phyloP scores from a whole-genome alignment of 2,888 invertebrate genomes.

The Ptychoptera albimana region DNA sequence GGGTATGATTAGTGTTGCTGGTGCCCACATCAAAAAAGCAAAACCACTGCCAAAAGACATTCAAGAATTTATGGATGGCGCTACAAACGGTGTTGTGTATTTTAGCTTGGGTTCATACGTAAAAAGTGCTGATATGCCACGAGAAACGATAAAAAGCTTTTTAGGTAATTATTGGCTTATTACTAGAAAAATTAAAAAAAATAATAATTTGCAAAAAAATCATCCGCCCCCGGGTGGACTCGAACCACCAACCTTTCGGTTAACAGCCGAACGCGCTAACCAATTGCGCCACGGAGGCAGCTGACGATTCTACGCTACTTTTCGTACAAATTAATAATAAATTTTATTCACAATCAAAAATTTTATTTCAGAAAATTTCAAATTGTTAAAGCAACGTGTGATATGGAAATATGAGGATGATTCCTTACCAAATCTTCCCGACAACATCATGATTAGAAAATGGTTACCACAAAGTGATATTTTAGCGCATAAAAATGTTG shows the following conservation, averaged over 20 bases:
- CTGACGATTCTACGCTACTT: background rate
- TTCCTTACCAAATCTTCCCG: constrained; percentile 24
- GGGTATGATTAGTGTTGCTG: constrained; percentile 25
- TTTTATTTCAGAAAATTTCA: constrained; percentile 23
- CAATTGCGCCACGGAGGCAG: constrained; percentile 6
- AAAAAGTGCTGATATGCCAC: constrained; percentile 29
- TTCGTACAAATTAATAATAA: background rate
- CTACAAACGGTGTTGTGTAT: constrained; percentile 31
- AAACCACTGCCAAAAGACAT: constrained; percentile 22
- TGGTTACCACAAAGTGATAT: constrained; percentile 40
- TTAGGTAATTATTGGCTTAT: constrained; percentile 14
- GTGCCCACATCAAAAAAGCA: constrained; percentile 24
- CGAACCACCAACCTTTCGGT: constrained; percentile 6
- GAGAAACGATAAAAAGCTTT: constrained; percentile 24
- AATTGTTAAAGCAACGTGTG: constrained; percentile 30
- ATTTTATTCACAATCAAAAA: background rate
- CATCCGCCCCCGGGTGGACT: constrained; percentile 5
- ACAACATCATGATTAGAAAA: constrained; percentile 31
- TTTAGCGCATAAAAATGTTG: constrained; percentile 29
- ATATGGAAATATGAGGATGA: constrained; percentile 36
- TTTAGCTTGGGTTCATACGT: constrained; percentile 33
- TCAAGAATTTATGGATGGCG: constrained; percentile 26
- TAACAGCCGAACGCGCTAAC: constrained; percentile 6
- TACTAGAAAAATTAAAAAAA: too few relatives aligned
- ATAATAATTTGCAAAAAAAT: too few relatives aligned